These are phyloP conservation scores for Asteroscopus sphinx DNA, from an alignment of 2,888 invertebrate species.

Conservation along the genomic window DNA sequence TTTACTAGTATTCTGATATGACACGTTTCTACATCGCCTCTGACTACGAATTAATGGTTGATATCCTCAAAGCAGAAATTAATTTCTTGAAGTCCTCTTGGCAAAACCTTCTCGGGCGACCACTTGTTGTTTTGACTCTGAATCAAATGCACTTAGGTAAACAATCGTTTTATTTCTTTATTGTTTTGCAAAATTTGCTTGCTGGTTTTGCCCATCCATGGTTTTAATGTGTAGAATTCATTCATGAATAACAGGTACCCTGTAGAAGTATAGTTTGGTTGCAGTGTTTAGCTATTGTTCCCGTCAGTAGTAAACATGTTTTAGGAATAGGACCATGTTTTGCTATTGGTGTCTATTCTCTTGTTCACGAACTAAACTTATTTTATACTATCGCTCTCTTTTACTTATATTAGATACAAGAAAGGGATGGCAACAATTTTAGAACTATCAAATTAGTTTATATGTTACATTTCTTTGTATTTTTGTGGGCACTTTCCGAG, in stretches of 20 bases:
- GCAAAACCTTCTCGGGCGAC: slow-evolving; percentile 99
- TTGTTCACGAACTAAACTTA: no score
- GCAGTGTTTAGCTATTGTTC: slow-evolving; percentile 20
- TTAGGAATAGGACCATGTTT: background rate
- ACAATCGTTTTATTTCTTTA: slow-evolving; percentile 66
- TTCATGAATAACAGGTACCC: slow-evolving; percentile 41
- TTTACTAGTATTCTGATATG: slow-evolving; percentile 97
- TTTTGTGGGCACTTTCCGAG: no score
- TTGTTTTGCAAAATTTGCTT: slow-evolving; percentile 57
- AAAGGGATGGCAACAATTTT: no score
- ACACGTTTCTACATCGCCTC: slow-evolving; percentile 99
- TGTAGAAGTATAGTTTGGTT: slow-evolving; percentile 34
- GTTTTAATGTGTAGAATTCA: slow-evolving; percentile 35
- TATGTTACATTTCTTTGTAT: no score
- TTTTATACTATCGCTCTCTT: no score
- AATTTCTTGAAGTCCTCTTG: slow-evolving; percentile 99
- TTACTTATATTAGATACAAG: no score
- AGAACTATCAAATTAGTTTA: no score
- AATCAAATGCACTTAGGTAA: slow-evolving; percentile 97
- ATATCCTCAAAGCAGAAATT: slow-evolving; percentile 98
- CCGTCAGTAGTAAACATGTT: background rate
- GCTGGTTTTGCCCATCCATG: slow-evolving; percentile 69
- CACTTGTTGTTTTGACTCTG: slow-evolving; percentile 97
- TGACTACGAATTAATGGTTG: slow-evolving; percentile 99
- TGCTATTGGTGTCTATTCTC: no score